These are phyloP conservation scores for Pelodytes ibericus DNA, from an alignment of 2,797 vertebrate species.

Conservation along the genomic window DNA sequence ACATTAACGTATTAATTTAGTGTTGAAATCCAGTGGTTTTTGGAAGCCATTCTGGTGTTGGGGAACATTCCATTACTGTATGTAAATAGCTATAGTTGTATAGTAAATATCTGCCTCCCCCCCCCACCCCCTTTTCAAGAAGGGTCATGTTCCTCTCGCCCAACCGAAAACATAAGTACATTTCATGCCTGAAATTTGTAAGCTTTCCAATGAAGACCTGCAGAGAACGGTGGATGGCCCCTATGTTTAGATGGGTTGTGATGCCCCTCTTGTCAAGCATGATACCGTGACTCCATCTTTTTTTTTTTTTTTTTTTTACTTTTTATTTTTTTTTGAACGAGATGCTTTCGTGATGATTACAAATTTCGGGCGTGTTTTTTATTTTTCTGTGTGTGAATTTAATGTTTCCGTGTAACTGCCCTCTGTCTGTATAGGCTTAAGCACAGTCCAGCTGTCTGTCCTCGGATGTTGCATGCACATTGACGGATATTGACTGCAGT, in stretches of 20 bases:
- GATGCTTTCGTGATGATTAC: constrained; percentile 65
- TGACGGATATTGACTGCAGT: constrained; percentile 67
- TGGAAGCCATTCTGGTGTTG: constrained; percentile 66
- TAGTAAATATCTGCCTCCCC: constrained; percentile 58
- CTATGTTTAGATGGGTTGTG: neutral
- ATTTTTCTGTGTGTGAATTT: constrained; percentile 60
- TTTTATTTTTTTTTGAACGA: constrained; percentile 61
- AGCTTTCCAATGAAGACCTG: too few species aligned
- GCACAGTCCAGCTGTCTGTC: constrained; percentile 59
- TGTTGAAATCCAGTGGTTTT: constrained; percentile 69
- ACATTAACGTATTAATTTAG: constrained; percentile 59
- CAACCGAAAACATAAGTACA: neutral
- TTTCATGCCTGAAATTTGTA: neutral
- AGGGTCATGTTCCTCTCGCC: too few species aligned
- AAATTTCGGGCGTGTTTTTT: constrained; percentile 66
- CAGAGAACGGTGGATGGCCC: too few species aligned
- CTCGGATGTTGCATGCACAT: constrained; percentile 73
- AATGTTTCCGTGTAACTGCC: constrained; percentile 64
- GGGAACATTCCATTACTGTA: constrained; percentile 72
- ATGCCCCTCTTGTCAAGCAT: constrained; percentile 22
- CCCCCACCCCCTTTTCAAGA: too few species aligned
- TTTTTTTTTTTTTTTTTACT: constrained; percentile 45
- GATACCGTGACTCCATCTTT: constrained; percentile 33
- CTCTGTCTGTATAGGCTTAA: constrained; percentile 61
- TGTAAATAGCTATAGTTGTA: constrained; percentile 74